phyloP scores from a whole-genome alignment of 2,113 vertebrate genomes.

The Orthonyx spaldingii region DNA sequence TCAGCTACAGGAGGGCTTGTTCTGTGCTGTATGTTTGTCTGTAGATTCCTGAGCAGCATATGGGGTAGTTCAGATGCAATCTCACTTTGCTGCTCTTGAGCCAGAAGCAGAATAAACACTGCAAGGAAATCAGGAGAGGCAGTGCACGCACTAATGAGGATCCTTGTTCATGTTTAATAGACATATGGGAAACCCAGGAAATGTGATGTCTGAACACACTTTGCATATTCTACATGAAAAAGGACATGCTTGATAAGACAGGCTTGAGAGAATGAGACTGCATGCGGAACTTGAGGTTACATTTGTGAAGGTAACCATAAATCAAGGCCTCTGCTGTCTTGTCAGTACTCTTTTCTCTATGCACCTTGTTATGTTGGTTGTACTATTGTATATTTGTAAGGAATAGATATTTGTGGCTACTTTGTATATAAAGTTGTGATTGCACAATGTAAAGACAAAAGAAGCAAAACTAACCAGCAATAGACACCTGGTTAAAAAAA shows the following conservation, averaged over 20 bases:
- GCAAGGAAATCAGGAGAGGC: neutral
- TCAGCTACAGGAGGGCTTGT: neutral
- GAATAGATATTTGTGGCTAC: neutral
- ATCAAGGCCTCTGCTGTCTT: neutral
- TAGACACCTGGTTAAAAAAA: neutral
- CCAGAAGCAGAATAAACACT: neutral
- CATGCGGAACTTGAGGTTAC: neutral
- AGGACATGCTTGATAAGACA: neutral
- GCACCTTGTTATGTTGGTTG: fast-evolving
- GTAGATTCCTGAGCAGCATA: neutral
- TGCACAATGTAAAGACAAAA: neutral
- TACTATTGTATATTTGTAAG: neutral
- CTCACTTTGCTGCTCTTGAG: neutral
- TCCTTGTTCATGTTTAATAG: neutral
- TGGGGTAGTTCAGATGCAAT: neutral
- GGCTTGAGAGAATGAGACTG: neutral
- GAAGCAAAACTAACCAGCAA: neutral
- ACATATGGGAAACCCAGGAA: neutral
- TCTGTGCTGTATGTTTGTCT: neutral
- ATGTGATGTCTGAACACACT: neutral
- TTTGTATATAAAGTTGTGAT: neutral
- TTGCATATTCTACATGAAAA: neutral
- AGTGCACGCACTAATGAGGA: neutral
- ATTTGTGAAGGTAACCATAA: neutral
- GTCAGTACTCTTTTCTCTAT: neutral